Evolutionary conservation across 2,113 vertebrate genomes (phyloP), one percentile per base, ranked within the genome.

Genomic region (Brachypodius melanocephalos): DNA sequence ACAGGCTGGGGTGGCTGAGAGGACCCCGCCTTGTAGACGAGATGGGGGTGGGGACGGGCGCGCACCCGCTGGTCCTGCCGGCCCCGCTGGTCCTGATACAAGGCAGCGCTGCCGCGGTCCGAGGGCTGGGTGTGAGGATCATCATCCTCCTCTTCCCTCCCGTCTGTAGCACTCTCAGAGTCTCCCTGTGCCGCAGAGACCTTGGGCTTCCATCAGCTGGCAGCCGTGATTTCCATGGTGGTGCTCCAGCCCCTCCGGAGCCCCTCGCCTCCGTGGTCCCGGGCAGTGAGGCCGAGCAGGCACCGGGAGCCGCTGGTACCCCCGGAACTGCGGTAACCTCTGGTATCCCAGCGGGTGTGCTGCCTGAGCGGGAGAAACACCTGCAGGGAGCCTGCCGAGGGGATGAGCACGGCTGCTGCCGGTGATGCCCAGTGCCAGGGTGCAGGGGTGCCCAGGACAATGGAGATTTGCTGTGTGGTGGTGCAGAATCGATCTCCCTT

Each of bases 281-380:
- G 6, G 36, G 1, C 36, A 32, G 22, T 6, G 43, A 22, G 43
- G 8, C 10, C 22, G 18, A 43, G 51, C 52, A 32, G 67, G 58
- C 42, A 6, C 16, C 34, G 6, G 31, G 42, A 12, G 2, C 18
- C 14, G 0, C 9, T 5, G 51, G 43, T 8, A 12, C 22, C 8
- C 14, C n/a, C 32, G 25, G 40, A 29, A 6, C 10, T 6, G 45
- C 15, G 32, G 18, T 2, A 43, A 15, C 16, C 10, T 9, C 45
- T 45, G 67, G 22, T 16, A 2, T 24, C 22, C 51, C 67, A 6
- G 49, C 26, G 34, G n/a, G 17, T 42, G 57, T 42, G 65, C 85
- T 59, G 25, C 6, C 3, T 14, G 54, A 32, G 29, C 16, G 6
- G 34, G 48, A 29, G 34, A 17, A 42, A 15, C 17, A 5, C 34